These are phyloP conservation scores for Hemaris fuciformis DNA, from an alignment of 2,888 invertebrate genomes.

Conservation along the genomic window DNA sequence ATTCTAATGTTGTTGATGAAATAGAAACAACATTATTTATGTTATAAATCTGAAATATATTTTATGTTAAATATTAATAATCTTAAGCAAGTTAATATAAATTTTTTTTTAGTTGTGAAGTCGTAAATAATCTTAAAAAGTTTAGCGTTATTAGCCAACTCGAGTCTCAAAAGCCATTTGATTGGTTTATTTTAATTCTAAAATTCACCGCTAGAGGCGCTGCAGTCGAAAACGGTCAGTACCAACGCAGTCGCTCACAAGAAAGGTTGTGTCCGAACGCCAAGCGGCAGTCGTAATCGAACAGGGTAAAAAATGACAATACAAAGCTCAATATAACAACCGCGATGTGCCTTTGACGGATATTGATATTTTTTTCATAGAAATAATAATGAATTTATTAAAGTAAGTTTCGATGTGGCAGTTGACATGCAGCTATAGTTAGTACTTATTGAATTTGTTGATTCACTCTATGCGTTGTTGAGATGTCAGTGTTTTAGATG, in stretches of 20 bases:
- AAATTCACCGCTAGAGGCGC: neutral
- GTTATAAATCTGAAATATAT: neutral
- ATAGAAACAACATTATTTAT: too few species aligned
- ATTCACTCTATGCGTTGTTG: conserved; percentile 40
- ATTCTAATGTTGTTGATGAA: too few species aligned
- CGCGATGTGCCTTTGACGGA: conserved; percentile 49
- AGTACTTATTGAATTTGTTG: conserved; percentile 8
- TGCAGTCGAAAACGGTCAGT: neutral
- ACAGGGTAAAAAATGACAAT: conserved; percentile 70
- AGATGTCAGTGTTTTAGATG: conserved; percentile 39
- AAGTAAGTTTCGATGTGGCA: conserved; percentile 13
- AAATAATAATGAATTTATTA: conserved; percentile 41
- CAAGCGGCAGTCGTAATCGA: conserved; percentile 20
- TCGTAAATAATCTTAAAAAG: neutral
- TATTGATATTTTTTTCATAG: conserved; percentile 30
- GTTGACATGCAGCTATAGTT: conserved; percentile 12
- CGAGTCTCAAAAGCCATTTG: neutral
- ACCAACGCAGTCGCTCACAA: conserved; percentile 4
- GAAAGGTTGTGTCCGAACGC: neutral
- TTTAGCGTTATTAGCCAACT: neutral
- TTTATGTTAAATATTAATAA: neutral
- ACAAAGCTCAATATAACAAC: conserved; percentile 50
- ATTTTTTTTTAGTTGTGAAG: neutral
- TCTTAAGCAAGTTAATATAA: neutral
- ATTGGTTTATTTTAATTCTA: neutral